phyloP scores from a whole-genome alignment of 2,888 invertebrate genomes.

The Dasypolia templi region DNA sequence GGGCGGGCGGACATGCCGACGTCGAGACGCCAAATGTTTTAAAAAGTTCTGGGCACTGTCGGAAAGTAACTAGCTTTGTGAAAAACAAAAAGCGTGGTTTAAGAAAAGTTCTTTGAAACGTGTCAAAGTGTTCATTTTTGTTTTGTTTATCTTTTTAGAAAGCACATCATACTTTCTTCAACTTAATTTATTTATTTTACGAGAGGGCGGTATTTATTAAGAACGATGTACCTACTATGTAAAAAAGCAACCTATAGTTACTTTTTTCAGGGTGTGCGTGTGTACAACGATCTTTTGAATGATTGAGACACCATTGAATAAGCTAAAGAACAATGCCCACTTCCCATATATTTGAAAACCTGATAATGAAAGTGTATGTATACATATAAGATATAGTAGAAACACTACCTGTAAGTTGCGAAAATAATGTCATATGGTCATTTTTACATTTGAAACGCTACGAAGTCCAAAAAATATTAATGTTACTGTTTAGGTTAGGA shows the following conservation, averaged over 20 bases:
- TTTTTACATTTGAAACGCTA: too few species aligned
- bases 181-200: not conserved
- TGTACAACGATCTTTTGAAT: not conserved
- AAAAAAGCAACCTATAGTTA: too few species aligned
- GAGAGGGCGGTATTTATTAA: not conserved
- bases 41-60: conserved; percentile 8
- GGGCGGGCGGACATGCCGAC: conserved; percentile 44
- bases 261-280: too few species aligned
- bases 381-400: too few species aligned
- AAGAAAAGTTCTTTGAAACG: not conserved
- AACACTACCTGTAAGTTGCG: too few species aligned
- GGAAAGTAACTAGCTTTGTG: conserved; percentile 1
- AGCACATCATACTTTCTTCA: not conserved
- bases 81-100: not conserved
- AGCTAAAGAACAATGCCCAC: too few species aligned
- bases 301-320: not conserved
- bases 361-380: too few species aligned
- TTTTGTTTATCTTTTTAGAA: not conserved
- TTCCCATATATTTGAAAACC: too few species aligned
- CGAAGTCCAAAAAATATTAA: too few species aligned
- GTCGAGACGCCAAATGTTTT: conserved; percentile 23
- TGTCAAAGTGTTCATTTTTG: not conserved
- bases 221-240: not conserved
- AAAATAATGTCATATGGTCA: too few species aligned
- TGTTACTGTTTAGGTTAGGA: too few species aligned